These are phyloP conservation scores for Elephas maximus DNA, from an alignment of 2,113 vertebrate species.

Conservation along the genomic window DNA sequence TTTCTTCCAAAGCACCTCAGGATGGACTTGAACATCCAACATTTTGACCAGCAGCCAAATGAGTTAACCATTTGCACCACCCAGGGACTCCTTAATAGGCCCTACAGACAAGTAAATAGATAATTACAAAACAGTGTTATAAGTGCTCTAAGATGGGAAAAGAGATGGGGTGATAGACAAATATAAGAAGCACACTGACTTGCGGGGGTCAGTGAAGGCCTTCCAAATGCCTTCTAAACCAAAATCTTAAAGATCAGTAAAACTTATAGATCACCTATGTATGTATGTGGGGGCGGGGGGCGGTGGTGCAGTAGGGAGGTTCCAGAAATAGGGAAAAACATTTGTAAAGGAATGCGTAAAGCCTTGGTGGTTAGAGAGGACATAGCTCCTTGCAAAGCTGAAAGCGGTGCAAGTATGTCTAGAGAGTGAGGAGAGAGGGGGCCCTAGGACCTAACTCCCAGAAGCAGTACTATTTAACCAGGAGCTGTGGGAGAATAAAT, in stretches of 20 bases:
- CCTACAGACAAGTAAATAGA: neutral
- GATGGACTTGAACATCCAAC: neutral
- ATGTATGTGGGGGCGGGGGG: too few species aligned
- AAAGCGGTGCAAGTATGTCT: neutral
- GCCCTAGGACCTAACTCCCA: neutral
- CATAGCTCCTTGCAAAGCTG: neutral
- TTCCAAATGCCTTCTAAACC: rapidly evolving
- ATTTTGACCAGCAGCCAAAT: neutral
- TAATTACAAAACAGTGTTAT: neutral
- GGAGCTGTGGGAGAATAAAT: neutral
- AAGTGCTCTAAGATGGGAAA: too few species aligned
- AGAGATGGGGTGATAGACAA: neutral
- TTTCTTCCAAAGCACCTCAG: neutral
- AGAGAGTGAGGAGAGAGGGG: too few species aligned
- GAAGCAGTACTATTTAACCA: neutral
- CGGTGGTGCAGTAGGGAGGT: neutral
- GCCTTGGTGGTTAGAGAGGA: neutral
- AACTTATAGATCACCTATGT: neutral
- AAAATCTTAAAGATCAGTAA: neutral
- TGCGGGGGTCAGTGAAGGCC: neutral
- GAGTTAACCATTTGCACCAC: neutral
- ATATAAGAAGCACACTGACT: too few species aligned
- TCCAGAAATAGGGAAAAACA: neutral
- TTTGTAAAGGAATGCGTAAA: neutral
- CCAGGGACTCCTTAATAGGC: neutral